Conservation (phyloP, 2,113 vertebrate species). For the Apus apus region DNA sequence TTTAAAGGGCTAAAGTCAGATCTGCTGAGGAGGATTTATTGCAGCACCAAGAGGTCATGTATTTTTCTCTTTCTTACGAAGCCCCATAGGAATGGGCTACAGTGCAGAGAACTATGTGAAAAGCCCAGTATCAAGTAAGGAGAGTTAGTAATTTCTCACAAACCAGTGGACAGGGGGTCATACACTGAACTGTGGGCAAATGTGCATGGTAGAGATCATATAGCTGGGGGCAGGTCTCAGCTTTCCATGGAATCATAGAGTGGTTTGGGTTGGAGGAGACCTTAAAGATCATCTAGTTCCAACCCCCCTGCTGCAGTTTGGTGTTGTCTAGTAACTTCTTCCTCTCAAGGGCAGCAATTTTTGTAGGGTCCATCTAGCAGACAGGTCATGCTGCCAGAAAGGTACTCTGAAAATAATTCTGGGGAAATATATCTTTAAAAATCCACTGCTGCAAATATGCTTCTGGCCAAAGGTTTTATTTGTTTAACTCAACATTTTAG, state of each 20-base stretch:
- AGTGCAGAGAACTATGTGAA: background rate
- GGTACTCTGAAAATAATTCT: background rate
- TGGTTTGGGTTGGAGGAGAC: too few species aligned
- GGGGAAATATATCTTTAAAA: background rate
- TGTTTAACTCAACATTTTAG: background rate
- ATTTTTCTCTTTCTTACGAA: constrained; percentile 14
- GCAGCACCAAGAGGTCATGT: background rate
- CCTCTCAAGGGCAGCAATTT: background rate
- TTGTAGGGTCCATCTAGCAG: background rate
- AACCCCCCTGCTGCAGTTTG: background rate
- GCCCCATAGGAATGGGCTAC: background rate
- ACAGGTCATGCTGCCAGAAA: background rate
- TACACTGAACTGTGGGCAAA: too few species aligned
- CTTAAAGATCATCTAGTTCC: too few species aligned
- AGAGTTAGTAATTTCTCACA: background rate
- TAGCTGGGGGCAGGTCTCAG: too few species aligned
- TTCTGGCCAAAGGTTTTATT: background rate
- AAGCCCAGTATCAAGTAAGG: background rate
- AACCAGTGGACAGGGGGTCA: background rate
- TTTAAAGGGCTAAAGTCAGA: background rate
- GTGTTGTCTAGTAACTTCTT: background rate
- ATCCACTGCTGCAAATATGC: background rate
- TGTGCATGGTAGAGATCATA: too few species aligned
- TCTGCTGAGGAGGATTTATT: constrained; percentile 3
- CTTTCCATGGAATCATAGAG: too few species aligned